These are phyloP conservation scores for Lepeophtheirus nordmannii DNA, from an alignment of 2,888 invertebrate species.

Conservation along the genomic window DNA sequence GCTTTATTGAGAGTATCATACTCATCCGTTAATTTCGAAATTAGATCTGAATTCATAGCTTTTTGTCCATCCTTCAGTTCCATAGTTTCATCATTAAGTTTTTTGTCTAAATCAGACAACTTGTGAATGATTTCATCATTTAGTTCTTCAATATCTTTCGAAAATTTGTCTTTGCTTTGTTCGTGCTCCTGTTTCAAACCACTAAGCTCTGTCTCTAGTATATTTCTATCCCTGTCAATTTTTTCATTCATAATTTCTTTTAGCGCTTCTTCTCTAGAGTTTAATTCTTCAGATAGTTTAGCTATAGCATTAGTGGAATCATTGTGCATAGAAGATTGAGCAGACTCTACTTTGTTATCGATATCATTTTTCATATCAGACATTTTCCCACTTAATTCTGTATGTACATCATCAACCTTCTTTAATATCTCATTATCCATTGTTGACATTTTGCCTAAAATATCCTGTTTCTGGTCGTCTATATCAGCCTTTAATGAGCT, in stretches of 20 bases:
- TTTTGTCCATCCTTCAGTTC: not conserved
- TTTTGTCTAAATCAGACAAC: not conserved
- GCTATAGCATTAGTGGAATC: not conserved
- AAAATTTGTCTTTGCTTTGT: not conserved
- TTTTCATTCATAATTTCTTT: not conserved
- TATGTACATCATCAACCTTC: not conserved
- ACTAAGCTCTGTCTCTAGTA: not conserved
- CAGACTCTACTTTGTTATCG: slow-evolving; percentile 5
- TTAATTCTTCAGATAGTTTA: not conserved
- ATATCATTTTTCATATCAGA: not conserved
- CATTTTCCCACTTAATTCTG: not conserved
- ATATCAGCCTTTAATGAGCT: not conserved
- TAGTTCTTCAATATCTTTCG: not conserved
- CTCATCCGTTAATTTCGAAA: not conserved
- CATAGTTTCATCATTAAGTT: not conserved
- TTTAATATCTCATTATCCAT: slow-evolving; percentile 9
- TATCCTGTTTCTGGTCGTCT: not conserved
- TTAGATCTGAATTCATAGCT: not conserved
- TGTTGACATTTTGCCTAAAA: not conserved
- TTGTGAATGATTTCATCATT: not conserved
- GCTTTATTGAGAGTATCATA: not conserved
- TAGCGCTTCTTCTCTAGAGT: not conserved
- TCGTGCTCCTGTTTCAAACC: not conserved
- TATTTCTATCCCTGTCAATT: not conserved
- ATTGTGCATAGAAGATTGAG: not conserved